These are phyloP conservation scores for Wasmannia auropunctata DNA, from an alignment of 1,140 invertebrate species.

Conservation along the genomic window DNA sequence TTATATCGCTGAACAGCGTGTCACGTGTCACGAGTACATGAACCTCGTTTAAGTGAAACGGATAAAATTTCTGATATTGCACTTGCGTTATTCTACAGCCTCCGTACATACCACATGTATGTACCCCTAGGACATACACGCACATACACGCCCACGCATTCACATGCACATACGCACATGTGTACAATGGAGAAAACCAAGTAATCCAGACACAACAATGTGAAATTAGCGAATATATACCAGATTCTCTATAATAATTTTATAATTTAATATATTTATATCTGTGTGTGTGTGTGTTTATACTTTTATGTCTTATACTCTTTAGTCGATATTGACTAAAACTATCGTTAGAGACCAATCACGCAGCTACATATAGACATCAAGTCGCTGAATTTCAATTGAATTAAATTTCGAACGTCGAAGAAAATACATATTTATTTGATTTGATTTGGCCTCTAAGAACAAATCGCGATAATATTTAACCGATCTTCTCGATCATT, in stretches of 20 bases:
- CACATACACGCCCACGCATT: neutral
- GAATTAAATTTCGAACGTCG: neutral
- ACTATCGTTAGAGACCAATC: conserved; percentile 11
- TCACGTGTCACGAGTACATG: neutral
- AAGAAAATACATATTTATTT: neutral
- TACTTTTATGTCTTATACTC: conserved; percentile 24
- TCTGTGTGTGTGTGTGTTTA: conserved; percentile 45
- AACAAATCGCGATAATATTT: conserved; percentile 2
- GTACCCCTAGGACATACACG: conserved; percentile 12
- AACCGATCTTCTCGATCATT: neutral
- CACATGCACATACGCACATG: conserved; percentile 3
- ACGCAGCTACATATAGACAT: neutral
- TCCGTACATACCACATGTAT: conserved; percentile 15
- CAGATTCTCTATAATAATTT: conserved; percentile 45
- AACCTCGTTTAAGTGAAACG: neutral
- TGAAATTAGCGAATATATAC: conserved; percentile 11
- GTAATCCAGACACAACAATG: conserved; percentile 41
- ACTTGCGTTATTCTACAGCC: neutral
- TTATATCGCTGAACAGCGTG: neutral
- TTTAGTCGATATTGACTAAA: neutral
- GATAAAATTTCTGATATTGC: conserved; percentile 15
- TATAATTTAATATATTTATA: conserved; percentile 66
- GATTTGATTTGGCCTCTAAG: conserved; percentile 20
- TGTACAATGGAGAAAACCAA: conserved; percentile 64
- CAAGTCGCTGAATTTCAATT: neutral